Evolutionary conservation across 2,797 vertebrate genomes (phyloP), one percentile per base, ranked within the genome.

Genomic region (Thunnus albacares): DNA sequence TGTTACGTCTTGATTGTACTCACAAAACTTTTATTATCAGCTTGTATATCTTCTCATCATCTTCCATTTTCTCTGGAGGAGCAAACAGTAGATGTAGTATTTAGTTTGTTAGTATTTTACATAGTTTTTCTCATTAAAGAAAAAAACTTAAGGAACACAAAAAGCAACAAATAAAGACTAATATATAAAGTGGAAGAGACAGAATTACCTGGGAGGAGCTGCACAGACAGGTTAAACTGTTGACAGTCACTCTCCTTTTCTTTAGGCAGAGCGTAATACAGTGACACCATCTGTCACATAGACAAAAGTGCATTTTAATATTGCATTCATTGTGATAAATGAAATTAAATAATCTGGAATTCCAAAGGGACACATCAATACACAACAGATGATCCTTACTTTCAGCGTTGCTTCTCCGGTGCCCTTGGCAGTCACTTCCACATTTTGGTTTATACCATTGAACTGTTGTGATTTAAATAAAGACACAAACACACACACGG

Each of bases 251-350:
- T 91, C 5, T 88, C 84, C 51, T 72, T 87, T 1, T 95, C 92
- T 0, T 90, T 94, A 18, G 93, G 78, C 22, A 94, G 85, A 81
- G 96, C 96, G 0, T 97, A 95, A 90, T 97, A 98, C 67, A 96
- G 1, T 0, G 97, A 97, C 76, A 96, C 93, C 80, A 98, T 93
- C 96, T 96, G 88, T 56, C 56, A 81, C 33, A 75, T 0, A 41
- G 18, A 76, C 13, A 57, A 18, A 63, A 59, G 11, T 26, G 5
- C 7, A 15, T 53, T 6, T 22, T 47, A 63, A 20, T 13, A 58
- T 26, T 59, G 15, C 0, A 38, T 22, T 12, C 1, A n/a, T 3
- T 38, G 2, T 43, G 20, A 51, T 18, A 8, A 6, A 49, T 49
- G 15, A 49, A 18, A 49, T n/a, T 15, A 18, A 24, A 57, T 20